These are phyloP conservation scores for Gymnothorax reevesii DNA, from an alignment of 2,797 vertebrate genomes.

Conservation along the genomic window DNA sequence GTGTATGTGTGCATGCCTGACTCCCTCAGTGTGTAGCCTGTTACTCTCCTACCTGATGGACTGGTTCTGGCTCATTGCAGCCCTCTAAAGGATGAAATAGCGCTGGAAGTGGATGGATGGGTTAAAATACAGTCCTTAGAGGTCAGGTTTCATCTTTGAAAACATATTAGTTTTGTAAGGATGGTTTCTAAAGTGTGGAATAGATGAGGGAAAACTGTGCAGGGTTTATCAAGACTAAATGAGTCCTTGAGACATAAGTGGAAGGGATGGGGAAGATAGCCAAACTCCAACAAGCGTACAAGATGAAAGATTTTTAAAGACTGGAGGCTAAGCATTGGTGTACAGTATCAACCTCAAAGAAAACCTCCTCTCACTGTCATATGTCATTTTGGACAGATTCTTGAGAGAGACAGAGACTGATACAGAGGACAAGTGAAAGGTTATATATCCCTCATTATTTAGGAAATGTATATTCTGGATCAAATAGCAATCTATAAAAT, in stretches of 20 bases:
- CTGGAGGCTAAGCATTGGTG: neutral
- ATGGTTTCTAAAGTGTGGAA: neutral
- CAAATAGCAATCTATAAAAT: neutral
- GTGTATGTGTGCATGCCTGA: neutral
- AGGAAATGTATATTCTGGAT: neutral
- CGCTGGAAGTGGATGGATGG: neutral
- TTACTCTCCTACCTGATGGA: neutral
- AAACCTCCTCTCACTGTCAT: neutral
- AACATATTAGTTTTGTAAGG: conserved; percentile 15
- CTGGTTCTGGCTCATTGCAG: neutral
- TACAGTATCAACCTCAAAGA: neutral
- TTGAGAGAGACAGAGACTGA: neutral
- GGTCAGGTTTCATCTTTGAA: neutral
- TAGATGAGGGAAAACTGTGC: neutral
- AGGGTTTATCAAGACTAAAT: neutral
- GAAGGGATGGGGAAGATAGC: neutral
- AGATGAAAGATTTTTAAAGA: conserved; percentile 2
- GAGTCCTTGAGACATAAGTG: neutral
- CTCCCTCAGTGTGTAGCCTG: neutral
- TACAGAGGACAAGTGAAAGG: neutral
- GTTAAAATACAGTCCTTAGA: conserved; percentile 1
- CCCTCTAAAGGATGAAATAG: conserved; percentile 1
- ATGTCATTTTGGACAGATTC: neutral
- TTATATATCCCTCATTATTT: neutral
- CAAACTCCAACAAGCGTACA: neutral